These are phyloP conservation scores for Scarus forsteni DNA, from an alignment of 2,797 vertebrate genomes.

Conservation along the genomic window DNA sequence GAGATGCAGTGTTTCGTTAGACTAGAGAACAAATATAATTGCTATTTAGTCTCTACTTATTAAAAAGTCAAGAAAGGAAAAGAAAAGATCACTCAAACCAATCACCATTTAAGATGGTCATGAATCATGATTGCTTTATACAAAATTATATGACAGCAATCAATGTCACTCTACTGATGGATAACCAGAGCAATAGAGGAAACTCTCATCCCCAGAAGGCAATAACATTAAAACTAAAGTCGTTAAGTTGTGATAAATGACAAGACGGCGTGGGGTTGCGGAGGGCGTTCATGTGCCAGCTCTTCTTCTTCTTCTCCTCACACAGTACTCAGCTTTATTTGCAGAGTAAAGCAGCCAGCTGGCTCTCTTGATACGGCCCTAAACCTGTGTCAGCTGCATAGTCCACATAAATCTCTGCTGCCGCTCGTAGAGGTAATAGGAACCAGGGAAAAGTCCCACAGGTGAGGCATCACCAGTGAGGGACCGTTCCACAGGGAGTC, in stretches of 20 bases:
- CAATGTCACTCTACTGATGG: slow-evolving; percentile 70
- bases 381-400: slow-evolving; percentile 70
- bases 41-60: slow-evolving; percentile 28
- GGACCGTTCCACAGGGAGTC: slow-evolving; percentile 41
- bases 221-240: slow-evolving; percentile 75
- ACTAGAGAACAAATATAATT: slow-evolving; percentile 10
- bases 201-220: slow-evolving; percentile 70
- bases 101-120: slow-evolving; percentile 54
- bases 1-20: not conserved
- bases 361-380: slow-evolving; percentile 51
- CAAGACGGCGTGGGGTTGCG: slow-evolving; percentile 38
- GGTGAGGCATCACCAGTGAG: slow-evolving; percentile 50
- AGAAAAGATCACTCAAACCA: slow-evolving; percentile 21
- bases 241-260: slow-evolving; percentile 75
- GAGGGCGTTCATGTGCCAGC: slow-evolving; percentile 56
- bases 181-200: slow-evolving; percentile 64
- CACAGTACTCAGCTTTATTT: slow-evolving; percentile 61
- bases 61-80: slow-evolving; percentile 17
- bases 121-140: slow-evolving; percentile 71
- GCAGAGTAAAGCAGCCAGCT: slow-evolving; percentile 68
- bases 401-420: slow-evolving; percentile 67
- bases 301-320: slow-evolving; percentile 35
- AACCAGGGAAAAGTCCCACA: slow-evolving; percentile 56
- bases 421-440: slow-evolving; percentile 53
- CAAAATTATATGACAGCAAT: slow-evolving; percentile 76